A percentile compares a stretch with the other conserved stretches of the same genome.
Conservation (phyloP, 2,797 vertebrate species). For the Anabas testudineus region DNA sequence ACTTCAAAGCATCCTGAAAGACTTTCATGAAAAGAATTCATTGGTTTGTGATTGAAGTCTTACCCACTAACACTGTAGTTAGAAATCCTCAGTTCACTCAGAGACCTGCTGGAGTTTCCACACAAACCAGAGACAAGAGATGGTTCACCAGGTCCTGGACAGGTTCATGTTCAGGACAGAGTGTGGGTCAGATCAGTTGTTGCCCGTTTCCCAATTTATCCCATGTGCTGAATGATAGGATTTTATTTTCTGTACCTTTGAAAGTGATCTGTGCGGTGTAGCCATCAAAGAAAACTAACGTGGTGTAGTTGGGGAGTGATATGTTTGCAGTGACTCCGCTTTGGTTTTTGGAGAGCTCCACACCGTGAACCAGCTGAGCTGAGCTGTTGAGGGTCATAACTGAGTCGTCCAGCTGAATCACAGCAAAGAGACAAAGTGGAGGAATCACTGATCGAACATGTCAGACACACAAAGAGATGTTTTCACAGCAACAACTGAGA, state of each 20-base stretch:
- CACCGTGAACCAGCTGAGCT: conserved; percentile 17
- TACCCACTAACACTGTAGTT: conserved; percentile 5
- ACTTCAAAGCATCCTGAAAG: no score
- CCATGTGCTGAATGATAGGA: neutral
- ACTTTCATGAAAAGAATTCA: neutral
- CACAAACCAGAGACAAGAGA: conserved; percentile 17
- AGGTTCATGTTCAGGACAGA: neutral
- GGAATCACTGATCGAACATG: neutral
- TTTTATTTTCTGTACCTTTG: conserved; percentile 13
- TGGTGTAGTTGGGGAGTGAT: neutral
- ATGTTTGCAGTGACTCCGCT: conserved; percentile 45
- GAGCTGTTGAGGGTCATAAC: conserved; percentile 9
- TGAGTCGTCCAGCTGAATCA: conserved; percentile 36
- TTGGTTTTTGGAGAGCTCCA: conserved; percentile 36
- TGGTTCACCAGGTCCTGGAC: conserved; percentile 2
- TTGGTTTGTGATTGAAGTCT: neutral
- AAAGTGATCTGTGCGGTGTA: conserved; percentile 9
- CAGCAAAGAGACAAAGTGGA: neutral
- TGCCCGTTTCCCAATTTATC: no score
- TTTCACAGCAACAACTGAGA: no score
- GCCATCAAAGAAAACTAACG: conserved; percentile 46
- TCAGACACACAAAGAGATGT: no score
- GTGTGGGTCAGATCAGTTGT: neutral
- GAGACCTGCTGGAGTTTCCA: neutral
- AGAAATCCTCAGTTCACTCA: neutral